Evolutionary conservation across 2,113 vertebrate genomes (phyloP), one percentile per base, ranked within the genome.

Genomic region (Plestiodon gilberti): DNA sequence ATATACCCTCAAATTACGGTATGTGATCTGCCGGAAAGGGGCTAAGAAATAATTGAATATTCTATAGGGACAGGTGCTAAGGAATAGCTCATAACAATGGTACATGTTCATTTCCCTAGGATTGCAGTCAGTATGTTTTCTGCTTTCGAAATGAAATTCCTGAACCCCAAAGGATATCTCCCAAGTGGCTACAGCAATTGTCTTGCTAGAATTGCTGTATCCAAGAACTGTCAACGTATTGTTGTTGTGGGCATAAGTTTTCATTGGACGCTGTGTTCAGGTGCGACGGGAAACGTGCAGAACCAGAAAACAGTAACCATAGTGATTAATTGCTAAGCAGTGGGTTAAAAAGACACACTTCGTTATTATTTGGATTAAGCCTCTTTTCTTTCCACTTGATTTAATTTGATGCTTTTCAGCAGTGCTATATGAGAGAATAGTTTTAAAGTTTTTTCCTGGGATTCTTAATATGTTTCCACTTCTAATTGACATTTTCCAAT

Each of bases 351-450:
- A 87, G 74, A 90, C 74, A 73, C 59, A n/a, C 23, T 88, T 85
- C 90, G 64, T 0, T 75, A 15, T 1, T 75, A 17, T 2, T 88
- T 61, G 6, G 52, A 69, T 2, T 76, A 33, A 30, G 55, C 55
- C 55, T 17, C 55, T n/a, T 80, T 69, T 67, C 35, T 64, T 38
- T 64, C 15, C 1, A 23, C 11, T 62, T 85, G 55, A 23, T 0
- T 38, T 90, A 15, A 17, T 73, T 65, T 55, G 62, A 57, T 77
- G 17, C 61, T 86, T 90, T 93, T 48, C 77, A 84, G 43, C 65
- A 57, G 1, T 55, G n/a, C 38, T 78, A 28, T 83, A 55, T 30
- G 80, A 91, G 89, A 43, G 0, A 0, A 30, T 57, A 64, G 4
- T 28, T 13, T 30, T 22, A 55, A 33, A 75, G 52, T 59, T 48